phyloP scores from a whole-genome alignment of 1,140 invertebrate species.

The Pectinophora gossypiella region DNA sequence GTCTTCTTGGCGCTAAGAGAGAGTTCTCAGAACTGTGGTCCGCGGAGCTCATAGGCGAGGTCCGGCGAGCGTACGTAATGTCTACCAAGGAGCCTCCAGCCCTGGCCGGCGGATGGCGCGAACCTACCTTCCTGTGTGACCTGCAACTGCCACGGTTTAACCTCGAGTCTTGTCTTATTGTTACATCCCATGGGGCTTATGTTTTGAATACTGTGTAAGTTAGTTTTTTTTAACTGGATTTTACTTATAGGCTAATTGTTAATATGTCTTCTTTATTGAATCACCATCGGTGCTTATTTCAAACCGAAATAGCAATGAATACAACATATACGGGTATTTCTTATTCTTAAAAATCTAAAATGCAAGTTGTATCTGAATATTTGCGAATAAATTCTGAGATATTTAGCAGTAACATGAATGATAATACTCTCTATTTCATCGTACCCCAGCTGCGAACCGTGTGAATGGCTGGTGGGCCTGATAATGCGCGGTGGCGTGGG shows the following conservation, averaged over 20 bases:
- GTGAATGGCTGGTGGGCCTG: slow-evolving; percentile 55
- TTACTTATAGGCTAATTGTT: too few relatives aligned
- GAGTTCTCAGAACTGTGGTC: slow-evolving; percentile 51
- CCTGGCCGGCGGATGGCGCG: slow-evolving; percentile 33
- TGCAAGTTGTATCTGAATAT: too few relatives aligned
- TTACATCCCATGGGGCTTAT: slow-evolving; percentile 54
- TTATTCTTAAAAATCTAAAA: too few relatives aligned
- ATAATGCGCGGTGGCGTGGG: slow-evolving; percentile 48
- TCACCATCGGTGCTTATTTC: too few relatives aligned
- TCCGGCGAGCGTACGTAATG: slow-evolving; percentile 47
- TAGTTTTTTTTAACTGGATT: not conserved
- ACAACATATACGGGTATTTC: too few relatives aligned
- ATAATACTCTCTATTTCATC: too few relatives aligned
- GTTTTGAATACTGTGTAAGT: slow-evolving; percentile 61
- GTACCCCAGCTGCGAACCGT: slow-evolving; percentile 39
- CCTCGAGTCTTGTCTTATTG: slow-evolving; percentile 49
- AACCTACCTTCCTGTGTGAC: slow-evolving; percentile 60
- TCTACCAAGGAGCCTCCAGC: slow-evolving; percentile 37
- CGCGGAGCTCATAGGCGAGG: slow-evolving; percentile 53
- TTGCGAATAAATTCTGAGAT: too few relatives aligned
- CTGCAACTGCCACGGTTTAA: slow-evolving; percentile 51
- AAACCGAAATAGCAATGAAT: too few relatives aligned
- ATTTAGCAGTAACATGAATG: too few relatives aligned
- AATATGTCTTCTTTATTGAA: too few relatives aligned
- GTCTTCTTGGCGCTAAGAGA: slow-evolving; percentile 33